Base-by-base conservation (phyloP, 2,888 invertebrate species). In the Argyresthia albistria region DNA sequence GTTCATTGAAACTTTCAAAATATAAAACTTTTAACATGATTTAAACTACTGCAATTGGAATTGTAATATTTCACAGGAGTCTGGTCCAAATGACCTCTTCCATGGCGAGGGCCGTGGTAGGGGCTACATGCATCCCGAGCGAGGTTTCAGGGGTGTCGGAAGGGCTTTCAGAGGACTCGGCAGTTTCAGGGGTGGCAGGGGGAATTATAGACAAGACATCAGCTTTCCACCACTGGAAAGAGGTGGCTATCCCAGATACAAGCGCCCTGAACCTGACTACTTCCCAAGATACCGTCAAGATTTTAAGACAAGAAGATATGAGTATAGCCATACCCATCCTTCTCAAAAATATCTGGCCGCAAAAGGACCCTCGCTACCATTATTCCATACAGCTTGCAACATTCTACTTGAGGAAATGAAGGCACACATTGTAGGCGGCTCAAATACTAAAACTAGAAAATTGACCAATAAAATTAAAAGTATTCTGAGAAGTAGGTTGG, bases 401-500 rank as follows among this genome's bases (percentile, higher is more conserved):
- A 42, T 35, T 12, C 51, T 57, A 8, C 46, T 57, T 11, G 7
- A 52, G 50, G 55, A 60, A 39, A 61, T 63, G 58, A 56, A 53
- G 25, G 42, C 25, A 52, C 1, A 9, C 53, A 11, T 43, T 58
- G n/a, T 49, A 9, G 15, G 35, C 4, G 43, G 16, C 11, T 51
- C 53, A 11, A 35, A 42, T 1, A 16, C 50, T 37, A 48, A 56
- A 39, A 45, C 4, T 11, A 49, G 11, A 25, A 53, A 50, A 8
- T 52, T 60, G 11, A 35, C 35, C 1, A 56, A 56, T 50, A 36
- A 54, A 1, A 53, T 65, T 8, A 53, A 59, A 14, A 43, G 55
- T 4, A 52, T 57, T 14, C 42, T 67, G 43, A 59, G 59, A 47
- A 62, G 62, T 46, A 60, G 64, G 8, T 46, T 67, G 6, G 53